Conservation (phyloP, 1,140 invertebrate genomes). For the Cydia fagiglandana region DNA sequence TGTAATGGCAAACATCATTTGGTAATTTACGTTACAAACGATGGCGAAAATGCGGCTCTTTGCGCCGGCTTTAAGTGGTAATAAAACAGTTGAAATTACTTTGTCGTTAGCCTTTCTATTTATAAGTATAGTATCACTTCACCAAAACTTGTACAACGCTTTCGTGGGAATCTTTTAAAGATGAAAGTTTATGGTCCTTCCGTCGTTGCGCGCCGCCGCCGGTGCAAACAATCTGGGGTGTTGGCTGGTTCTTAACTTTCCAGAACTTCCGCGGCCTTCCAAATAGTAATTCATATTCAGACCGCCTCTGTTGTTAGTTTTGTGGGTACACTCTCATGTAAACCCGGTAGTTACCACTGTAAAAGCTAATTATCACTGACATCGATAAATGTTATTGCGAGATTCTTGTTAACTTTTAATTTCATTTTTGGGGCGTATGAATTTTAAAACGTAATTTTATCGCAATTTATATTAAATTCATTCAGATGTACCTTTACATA, state of each 20-base stretch:
- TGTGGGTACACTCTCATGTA: neutral
- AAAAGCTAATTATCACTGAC: constrained; percentile 2
- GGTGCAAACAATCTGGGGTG: constrained; percentile 52
- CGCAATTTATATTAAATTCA: neutral
- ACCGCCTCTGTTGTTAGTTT: constrained; percentile 4
- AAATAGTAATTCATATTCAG: constrained; percentile 40
- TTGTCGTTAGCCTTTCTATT: constrained; percentile 37
- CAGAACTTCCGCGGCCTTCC: constrained; percentile 42
- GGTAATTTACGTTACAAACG: neutral
- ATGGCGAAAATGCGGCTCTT: neutral
- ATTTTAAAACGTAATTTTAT: neutral
- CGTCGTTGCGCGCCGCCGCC: constrained; percentile 38
- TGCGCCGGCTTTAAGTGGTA: neutral
- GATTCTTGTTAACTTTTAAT: neutral
- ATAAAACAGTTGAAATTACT: constrained; percentile 9
- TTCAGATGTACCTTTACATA: neutral
- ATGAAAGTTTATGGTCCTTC: constrained; percentile 48
- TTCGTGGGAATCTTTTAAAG: constrained; percentile 46
- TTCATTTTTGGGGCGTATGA: neutral
- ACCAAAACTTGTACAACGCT: constrained; percentile 39
- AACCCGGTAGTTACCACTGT: neutral
- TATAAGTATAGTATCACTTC: constrained; percentile 35
- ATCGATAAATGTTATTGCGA: neutral
- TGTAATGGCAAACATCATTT: neutral
- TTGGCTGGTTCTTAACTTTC: constrained; percentile 52